Evolutionary conservation across 2,888 invertebrate genomes (phyloP), one percentile per base, ranked within the genome.

Genomic region (Lutraria lutraria): DNA sequence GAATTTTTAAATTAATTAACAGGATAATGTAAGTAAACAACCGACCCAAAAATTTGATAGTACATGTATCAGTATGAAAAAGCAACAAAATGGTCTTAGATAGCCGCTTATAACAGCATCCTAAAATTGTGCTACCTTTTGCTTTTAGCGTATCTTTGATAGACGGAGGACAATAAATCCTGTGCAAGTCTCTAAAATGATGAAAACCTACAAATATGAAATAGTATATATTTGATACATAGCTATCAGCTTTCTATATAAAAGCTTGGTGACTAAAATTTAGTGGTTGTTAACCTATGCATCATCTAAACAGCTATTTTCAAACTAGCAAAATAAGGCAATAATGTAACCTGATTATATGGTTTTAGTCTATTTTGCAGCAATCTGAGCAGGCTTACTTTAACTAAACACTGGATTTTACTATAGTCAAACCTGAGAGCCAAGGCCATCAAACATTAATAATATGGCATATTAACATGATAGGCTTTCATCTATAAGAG

Each of bases 121-220:
- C 25, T 56, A 52, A 54, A 56, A 43, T 53, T 21, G 15, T 81
- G 29, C 54, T 88, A 88, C 88, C 88, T 88, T 88, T 72, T 81
- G 87, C 88, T 88, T 82, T 90, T 52, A 90, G 76, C 72, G 80
- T 85, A 83, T 88, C 85, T 79, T 86, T 90, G 52, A 90, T 88
- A 43, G 89, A 90, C 79, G 82, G 10, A 54, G 89, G 89, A 68
- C 89, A 89, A 76, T 89, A 89, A 16, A 80, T 76, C 76, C 81
- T 63, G 81, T 90, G 87, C 31, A 90, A 83, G n/a, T 84, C 89
- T 53, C 85, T 76, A 83, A 79, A 90, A 63, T 90, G 85, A 60
- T 87, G 87, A 83, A 90, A 90, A 29, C 88, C 89, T 90, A 88
- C n/a, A 88, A 88, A 21, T 81, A 54, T 12, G 63, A 68, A 68